Evolutionary conservation across 2,888 invertebrate species (phyloP).

Genomic region (Papilio elwesi): DNA sequence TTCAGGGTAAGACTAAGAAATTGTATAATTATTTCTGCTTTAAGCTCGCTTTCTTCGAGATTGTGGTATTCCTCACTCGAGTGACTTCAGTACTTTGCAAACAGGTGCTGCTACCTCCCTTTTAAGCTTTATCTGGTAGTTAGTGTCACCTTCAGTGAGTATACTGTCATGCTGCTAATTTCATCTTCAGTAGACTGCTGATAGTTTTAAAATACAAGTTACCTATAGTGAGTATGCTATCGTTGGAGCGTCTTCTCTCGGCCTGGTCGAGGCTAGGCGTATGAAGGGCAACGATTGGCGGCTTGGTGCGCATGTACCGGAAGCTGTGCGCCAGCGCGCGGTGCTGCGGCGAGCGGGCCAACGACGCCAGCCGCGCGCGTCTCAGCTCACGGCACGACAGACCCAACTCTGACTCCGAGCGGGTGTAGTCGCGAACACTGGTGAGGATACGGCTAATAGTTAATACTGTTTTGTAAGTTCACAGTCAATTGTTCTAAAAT

Average conservation of each 20-base stretch:
- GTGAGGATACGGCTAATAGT: constrained; percentile 28
- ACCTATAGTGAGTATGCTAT: constrained; percentile 85
- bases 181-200: no score
- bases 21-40: no score
- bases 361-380: constrained; percentile 85
- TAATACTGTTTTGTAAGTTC: no score
- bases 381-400: constrained; percentile 88
- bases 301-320: constrained; percentile 94
- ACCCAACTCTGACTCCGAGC: constrained; percentile 92
- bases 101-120: no score
- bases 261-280: constrained; percentile 91
- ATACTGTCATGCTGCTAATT: no score
- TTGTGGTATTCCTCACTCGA: no score
- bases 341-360: constrained; percentile 89
- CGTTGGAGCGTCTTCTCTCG: constrained; percentile 83
- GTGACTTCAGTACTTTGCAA: no score
- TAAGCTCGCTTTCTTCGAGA: no score
- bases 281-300: constrained; percentile 94
- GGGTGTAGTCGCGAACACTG: constrained; percentile 87
- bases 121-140: no score
- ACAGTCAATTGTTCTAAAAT: no score
- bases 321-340: constrained; percentile 93
- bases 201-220: constrained; percentile 45
- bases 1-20: no score
- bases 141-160: no score